phyloP scores from a whole-genome alignment of 2,888 invertebrate genomes.

The Chrysolina oricalcia region DNA sequence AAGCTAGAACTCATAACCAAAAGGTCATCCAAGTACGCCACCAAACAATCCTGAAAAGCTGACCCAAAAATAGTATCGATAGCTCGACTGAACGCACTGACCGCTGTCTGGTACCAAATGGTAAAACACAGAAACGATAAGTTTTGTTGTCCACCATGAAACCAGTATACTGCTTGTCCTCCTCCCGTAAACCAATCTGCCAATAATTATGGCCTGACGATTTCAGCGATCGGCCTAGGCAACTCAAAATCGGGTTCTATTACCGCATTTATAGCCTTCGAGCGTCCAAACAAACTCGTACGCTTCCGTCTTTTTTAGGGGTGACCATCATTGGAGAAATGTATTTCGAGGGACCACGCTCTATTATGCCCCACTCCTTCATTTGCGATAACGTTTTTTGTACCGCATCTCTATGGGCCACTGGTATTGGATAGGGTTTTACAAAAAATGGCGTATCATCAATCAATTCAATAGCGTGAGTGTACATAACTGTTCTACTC shows the following conservation, averaged over 20 bases:
- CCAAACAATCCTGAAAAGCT: conserved; percentile 40
- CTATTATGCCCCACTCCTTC: conserved; percentile 36
- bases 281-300: conserved; percentile 39
- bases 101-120: conserved; percentile 47
- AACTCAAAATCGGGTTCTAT: conserved; percentile 44
- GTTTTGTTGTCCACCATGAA: conserved; percentile 50
- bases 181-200: conserved; percentile 52
- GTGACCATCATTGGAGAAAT: conserved; percentile 27
- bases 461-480: conserved; percentile 27
- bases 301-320: conserved; percentile 28
- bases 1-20: conserved; percentile 47
- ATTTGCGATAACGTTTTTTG: conserved; percentile 25
- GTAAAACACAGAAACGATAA: conserved; percentile 53
- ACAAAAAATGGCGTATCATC: conserved; percentile 28
- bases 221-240: conserved; percentile 42
- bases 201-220: conserved; percentile 56
- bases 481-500: conserved; percentile 29
- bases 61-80: conserved; percentile 47
- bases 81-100: conserved; percentile 45
- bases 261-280: too few relatives aligned
- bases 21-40: conserved; percentile 43
- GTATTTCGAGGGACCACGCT: conserved; percentile 28
- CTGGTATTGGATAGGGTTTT: conserved; percentile 36
- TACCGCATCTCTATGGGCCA: conserved; percentile 35
- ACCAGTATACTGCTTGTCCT: conserved; percentile 53